Base-by-base conservation (phyloP, 2,113 vertebrate genomes). In the Rhea pennata region DNA sequence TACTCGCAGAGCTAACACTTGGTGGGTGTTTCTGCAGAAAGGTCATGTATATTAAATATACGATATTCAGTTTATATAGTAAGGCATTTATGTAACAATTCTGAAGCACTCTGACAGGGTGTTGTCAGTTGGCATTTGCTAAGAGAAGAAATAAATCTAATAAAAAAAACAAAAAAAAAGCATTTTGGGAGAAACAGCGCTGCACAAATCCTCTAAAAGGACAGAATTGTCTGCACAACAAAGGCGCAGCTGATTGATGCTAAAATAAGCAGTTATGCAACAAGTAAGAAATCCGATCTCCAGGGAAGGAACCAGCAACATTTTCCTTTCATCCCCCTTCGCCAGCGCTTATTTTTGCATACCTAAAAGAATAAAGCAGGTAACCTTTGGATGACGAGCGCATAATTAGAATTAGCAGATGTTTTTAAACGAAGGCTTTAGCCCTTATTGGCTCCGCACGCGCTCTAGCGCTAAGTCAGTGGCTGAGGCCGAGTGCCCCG, bases 71-170 rank as follows among this genome's bases (percentile, higher is more conserved):
- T 97, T 97, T 97, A 94, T 90, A 84, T 94, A 72, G 90, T 6
- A 76, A 95, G 95, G 95, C 97, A 96, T 97, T 96, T 91, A 80
- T 86, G 81, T 77, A 94, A 96, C 95, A 87, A 86, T 96, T 87
- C 81, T 12, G 85, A 93, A 96, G 93, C 93, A 96, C 95, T 96
- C 93, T 86, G 87, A 93, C 93, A 93, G 92, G 97, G 92, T 95
- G 94, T 95, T 97, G 97, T 96, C 97, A 97, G 96, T 53, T 91
- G 88, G 96, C 89, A 64, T 96, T 97, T 97, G 88, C 96, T 93
- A 95, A 97, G 93, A 96, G 92, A 84, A 97, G 93, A 97, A 97
- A 98, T 97, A 97, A 97, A 98, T 94, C 94, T 95, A 97, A 97
- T 97, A 97, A 95, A 95, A 96, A 97, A 97, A 96, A 91, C 39